Base-by-base conservation (phyloP, 2,797 vertebrate genomes). In the Pantherophis vulpinus region DNA sequence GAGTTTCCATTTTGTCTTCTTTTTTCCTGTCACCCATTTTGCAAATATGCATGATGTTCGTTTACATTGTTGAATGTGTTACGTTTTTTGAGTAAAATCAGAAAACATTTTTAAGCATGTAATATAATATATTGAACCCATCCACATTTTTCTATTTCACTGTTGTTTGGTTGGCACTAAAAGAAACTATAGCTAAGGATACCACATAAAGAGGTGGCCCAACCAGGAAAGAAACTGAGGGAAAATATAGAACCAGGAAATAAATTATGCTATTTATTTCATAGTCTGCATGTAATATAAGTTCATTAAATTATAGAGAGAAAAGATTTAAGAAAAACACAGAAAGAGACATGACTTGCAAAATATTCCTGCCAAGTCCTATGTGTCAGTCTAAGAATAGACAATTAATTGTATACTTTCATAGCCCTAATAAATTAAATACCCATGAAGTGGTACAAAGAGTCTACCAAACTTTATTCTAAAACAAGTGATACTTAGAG, bases 261-360 rank as follows among this genome's bases (percentile, higher is more conserved):
- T 79, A 79, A 42, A 79, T 5, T 79, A 4, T 42, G 74, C 8
- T n/a, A 60, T 5, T 51, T 74, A 37, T 74, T 74, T 74, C n/a
- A 74, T 37, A 18, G 6, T 37, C 16, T 74, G 63, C 29, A 66
- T 66, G 12, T 32, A 70, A 70, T 70, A 32, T 70, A 91, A 20
- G 13, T 91, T 86, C 56, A 91, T 27, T 29, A 91, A 42, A 20
- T 91, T 42, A 86, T 86, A 79, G 8, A 59, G 0, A 0, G 0
- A 27, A 37, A n/a, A 20, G n/a, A 60, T 0, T 1, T 13, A 88
- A 2, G 8, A 9, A 29, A 47, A 11, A 56, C 18, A 5, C 8
- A 0, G 3, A 25, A 2, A 25, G 0, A 3, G 4, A 12, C 13
- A 0, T 0, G 10, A 0, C 25, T 2, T 2, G 16, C 0, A 32